Base-by-base conservation (phyloP, 2,888 invertebrate genomes). In the Protonemura montana region DNA sequence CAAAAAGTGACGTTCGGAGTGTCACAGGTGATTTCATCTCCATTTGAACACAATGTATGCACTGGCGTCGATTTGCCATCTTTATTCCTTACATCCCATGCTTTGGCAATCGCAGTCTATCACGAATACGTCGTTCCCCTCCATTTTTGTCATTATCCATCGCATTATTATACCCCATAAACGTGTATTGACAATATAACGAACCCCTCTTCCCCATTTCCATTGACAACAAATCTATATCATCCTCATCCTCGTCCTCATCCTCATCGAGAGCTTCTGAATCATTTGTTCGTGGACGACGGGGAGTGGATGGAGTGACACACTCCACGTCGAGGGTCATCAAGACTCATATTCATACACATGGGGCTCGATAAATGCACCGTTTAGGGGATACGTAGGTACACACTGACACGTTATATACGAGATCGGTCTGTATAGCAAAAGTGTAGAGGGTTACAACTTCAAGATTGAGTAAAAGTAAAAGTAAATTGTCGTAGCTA, bases 241-340 rank as follows among this genome's bases (percentile, higher is more conserved):
- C 59, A 59, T 29, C 78, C 77, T 26, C 77, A 59, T 3, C 59
- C 7, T 29, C 78, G 10, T 28, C 78, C 78, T 29, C 78, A 25
- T 81, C 28, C 81, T 29, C 29, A n/a, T 30, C 30, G 29, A 81
- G 30, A 81, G 81, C 81, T 81, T 81, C 30, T 30, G 81, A 28
- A 81, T 81, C 28, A 81, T 81, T 81, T 81, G 81, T 81, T 81
- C 81, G 81, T 21, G 81, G 7, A 81, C 27, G 28, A 81, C 30
- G 29, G 5, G 21, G 2, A 59, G 59, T 10, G 59, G 59, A 59
- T 59, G 59, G 59, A 21, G 16, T n/a, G 81, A 13, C 30, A 30
- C 81, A 81, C 81, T 81, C 81, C 3, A 7, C 81, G 59, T 59
- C 59, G 59, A 59, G 59, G 5, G 29, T 29, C 30, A 81, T 81